phyloP scores from a whole-genome alignment of 2,113 vertebrate species.

The Dinomys branickii region DNA sequence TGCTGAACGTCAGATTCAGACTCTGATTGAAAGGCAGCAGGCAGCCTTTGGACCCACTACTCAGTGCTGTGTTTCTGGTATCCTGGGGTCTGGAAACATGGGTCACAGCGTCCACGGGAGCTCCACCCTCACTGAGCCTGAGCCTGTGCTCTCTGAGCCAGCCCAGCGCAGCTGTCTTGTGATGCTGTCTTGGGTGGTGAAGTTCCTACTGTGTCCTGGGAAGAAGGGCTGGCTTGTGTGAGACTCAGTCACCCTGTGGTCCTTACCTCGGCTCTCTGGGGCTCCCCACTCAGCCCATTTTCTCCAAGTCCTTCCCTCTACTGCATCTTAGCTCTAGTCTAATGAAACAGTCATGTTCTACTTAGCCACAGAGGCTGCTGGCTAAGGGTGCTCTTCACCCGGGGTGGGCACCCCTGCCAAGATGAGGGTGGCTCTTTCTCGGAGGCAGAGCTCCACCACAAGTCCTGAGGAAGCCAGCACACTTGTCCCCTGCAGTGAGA shows the following conservation, averaged over 20 bases:
- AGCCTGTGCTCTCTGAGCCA: neutral
- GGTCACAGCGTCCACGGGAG: neutral
- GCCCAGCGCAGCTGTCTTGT: neutral
- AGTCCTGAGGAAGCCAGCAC: neutral
- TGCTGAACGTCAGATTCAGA: neutral
- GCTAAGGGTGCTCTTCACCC: neutral
- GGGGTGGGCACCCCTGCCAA: neutral
- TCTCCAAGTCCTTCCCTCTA: neutral
- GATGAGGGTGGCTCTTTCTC: neutral
- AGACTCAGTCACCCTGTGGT: neutral
- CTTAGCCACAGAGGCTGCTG: rapidly evolving
- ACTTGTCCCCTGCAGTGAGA: neutral
- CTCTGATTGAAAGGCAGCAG: neutral
- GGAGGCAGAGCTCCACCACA: rapidly evolving
- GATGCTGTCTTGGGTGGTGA: neutral
- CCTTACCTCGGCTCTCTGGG: neutral
- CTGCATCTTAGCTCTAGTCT: neutral
- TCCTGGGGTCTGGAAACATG: neutral
- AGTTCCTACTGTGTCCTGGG: neutral
- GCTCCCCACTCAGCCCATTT: neutral
- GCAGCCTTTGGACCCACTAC: neutral
- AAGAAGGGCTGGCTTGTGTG: neutral
- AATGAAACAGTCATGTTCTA: neutral
- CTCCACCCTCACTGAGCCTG: neutral
- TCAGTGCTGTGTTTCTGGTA: neutral